Conservation (phyloP, 2,888 invertebrate species). For the Dynastes grantii region DNA sequence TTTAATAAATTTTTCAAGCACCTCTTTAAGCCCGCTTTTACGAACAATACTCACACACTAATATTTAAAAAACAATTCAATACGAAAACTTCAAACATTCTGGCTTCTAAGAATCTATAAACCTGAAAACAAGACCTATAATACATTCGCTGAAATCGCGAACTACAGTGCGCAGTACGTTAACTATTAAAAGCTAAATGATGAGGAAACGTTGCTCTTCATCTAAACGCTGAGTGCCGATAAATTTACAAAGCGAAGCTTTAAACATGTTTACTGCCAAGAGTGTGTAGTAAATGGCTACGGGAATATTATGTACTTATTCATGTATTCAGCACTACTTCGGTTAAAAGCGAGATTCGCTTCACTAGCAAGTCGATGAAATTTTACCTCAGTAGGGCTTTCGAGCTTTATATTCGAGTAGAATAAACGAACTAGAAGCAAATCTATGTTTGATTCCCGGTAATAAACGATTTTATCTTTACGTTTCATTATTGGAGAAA, state of each 20-base stretch:
- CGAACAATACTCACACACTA: background rate
- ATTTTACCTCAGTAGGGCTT: too few species aligned
- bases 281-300: background rate
- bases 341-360: background rate
- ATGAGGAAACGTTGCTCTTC: background rate
- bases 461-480: too few species aligned
- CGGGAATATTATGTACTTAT: background rate
- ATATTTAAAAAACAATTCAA: background rate
- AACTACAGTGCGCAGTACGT: background rate
- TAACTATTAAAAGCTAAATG: slow-evolving; percentile 7
- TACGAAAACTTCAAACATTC: too few species aligned
- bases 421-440: too few species aligned
- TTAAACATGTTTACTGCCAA: background rate
- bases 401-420: too few species aligned
- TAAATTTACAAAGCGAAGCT: background rate
- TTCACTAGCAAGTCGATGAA: too few species aligned
- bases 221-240: background rate
- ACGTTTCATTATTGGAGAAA: too few species aligned
- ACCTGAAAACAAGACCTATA: background rate
- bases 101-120: background rate
- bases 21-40: too few species aligned
- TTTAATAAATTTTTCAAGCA: too few species aligned
- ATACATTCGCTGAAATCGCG: background rate
- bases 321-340: background rate
- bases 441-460: too few species aligned